A percentile compares a stretch with the other conserved stretches of the same genome.
Conservation (phyloP, 2,113 vertebrate species). For the Struthidea cinerea region DNA sequence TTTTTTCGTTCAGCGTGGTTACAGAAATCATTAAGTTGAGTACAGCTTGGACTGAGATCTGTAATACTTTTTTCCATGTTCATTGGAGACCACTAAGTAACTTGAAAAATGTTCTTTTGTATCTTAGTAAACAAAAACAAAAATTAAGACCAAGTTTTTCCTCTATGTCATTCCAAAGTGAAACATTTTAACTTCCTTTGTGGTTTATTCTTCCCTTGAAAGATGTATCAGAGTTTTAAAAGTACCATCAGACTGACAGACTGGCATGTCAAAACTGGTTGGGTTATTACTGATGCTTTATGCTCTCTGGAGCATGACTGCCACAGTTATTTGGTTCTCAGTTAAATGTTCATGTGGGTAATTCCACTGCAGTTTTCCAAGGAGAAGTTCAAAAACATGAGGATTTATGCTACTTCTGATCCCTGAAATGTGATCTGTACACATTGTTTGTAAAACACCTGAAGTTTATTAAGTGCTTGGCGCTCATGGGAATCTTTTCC, state of each 20-base stretch:
- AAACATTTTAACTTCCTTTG: background rate
- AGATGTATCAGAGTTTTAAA: background rate
- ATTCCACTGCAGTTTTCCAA: background rate
- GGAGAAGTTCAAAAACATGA: background rate
- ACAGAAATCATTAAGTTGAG: background rate
- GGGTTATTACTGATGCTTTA: conserved; percentile 32
- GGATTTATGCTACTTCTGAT: background rate
- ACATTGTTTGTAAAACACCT: background rate
- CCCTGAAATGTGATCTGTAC: background rate
- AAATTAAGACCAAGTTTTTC: conserved; percentile 1
- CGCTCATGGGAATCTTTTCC: background rate
- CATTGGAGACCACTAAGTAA: background rate
- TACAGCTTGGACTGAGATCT: conserved; percentile 34
- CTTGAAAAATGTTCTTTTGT: background rate
- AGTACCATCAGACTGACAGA: background rate
- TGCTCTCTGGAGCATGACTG: conserved; percentile 37
- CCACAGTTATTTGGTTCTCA: conserved; percentile 22
- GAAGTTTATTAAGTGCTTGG: background rate
- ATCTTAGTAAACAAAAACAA: conserved; percentile 13
- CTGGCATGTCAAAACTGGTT: background rate
- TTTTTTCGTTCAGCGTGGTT: background rate
- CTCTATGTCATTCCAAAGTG: background rate
- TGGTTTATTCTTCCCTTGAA: background rate
- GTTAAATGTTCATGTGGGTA: background rate
- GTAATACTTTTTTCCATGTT: conserved; percentile 5